Conservation (phyloP, 2,888 invertebrate genomes). For the Pinctada fucata region DNA sequence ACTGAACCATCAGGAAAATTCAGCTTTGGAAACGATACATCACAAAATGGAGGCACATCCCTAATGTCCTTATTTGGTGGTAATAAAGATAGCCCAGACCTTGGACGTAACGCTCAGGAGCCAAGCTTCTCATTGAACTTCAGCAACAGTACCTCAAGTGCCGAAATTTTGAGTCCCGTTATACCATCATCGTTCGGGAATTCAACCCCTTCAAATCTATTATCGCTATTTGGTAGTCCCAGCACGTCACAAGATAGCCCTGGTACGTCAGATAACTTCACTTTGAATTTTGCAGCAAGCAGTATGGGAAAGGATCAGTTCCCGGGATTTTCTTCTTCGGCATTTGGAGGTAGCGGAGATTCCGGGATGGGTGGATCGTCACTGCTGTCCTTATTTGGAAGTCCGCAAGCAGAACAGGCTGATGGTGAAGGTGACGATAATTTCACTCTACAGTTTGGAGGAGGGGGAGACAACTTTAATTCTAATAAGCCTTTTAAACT, state of each 20-base stretch:
- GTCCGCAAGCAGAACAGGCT: not conserved
- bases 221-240: not conserved
- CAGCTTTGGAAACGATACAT: too few relatives aligned
- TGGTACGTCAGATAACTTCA: not conserved
- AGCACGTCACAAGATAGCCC: not conserved
- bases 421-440: not conserved
- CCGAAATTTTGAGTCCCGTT: too few relatives aligned
- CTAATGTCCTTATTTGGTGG: too few relatives aligned
- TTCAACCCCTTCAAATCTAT: not conserved
- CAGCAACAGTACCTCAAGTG: too few relatives aligned
- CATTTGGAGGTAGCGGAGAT: not conserved
- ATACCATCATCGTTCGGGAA: too few relatives aligned
- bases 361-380: not conserved
- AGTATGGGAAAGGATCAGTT: not conserved
- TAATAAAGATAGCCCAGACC: too few relatives aligned
- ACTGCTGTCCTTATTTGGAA: slow-evolving; percentile 1
- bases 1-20: too few relatives aligned
- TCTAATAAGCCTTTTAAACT: too few relatives aligned
- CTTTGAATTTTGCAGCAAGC: not conserved
- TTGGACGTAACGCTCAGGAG: too few relatives aligned
- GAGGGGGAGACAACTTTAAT: not conserved
- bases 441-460: not conserved
- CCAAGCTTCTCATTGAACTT: too few relatives aligned
- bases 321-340: not conserved
- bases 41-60: too few relatives aligned